Evolutionary conservation across 2,797 vertebrate species (phyloP), one percentile per base, ranked within the genome.

Genomic region (Columba guinea): DNA sequence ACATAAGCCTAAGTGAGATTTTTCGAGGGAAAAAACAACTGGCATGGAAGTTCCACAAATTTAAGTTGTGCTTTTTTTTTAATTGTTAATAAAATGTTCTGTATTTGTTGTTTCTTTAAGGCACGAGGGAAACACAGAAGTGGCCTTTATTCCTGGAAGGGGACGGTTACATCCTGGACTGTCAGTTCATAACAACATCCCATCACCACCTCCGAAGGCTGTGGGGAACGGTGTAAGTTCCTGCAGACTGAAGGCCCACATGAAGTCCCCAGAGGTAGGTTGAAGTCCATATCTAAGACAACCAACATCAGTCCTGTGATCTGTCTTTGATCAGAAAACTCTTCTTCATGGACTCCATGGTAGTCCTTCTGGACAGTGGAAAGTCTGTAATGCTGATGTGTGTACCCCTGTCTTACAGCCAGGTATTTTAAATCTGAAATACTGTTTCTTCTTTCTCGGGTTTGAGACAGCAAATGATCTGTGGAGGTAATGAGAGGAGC

Each of bases 131-230:
- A 95, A 89, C 73, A 98, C 98, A 93, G 98, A 99, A 91, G 98
- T 99, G 49, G 99, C 99, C 95, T 99, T 99, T 97, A 98, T 99
- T 81, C 98, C 98, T n/a, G 98, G 98, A 48, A 98, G 98, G 96
- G 98, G 98, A 53, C 97, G 98, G 27, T 96, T 98, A 19, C 96
- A 97, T 7, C 98, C 97, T 10, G 98, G 98, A 20, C 91, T 97
- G 3, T 98, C 98, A 1, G 97, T 97, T 44, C 98, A 98, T 95
- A 98, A 97, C 17, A 98, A 97, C 49, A 96, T 97, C 84, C 97
- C 98, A 0, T 94, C 92, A 0, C 67, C 91, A 0, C 96, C 96
- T 39, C 91, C 94, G 35, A 98, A 98, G 89, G 95, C 97, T 4
- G 55, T 97, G 34, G 98, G 98, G 41, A 98, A 98, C 1, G 98